phyloP scores from a whole-genome alignment of 2,797 vertebrate species.

The Semotilus atromaculatus region DNA sequence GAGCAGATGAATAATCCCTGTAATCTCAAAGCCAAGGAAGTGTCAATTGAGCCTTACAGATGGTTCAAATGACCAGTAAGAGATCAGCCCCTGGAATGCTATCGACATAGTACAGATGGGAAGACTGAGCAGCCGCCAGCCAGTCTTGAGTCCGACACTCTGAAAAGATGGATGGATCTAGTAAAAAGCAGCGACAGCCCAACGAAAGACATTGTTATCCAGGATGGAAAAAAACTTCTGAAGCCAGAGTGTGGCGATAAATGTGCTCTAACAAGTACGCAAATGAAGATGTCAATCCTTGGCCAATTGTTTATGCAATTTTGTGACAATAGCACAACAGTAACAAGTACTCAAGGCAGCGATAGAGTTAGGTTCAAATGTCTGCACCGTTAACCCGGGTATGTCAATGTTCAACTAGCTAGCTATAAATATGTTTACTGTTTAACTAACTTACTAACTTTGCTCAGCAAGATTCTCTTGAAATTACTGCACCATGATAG shows the following conservation, averaged over 20 bases:
- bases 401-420: conserved; percentile 27
- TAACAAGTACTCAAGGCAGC: background rate
- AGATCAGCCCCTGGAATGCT: conserved; percentile 31
- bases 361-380: background rate
- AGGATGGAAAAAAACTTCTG: background rate
- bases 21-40: background rate
- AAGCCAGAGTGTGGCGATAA: background rate
- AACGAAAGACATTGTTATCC: conserved; percentile 56
- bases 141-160: conserved; percentile 69
- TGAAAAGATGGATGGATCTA: conserved; percentile 68
- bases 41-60: conserved; percentile 5
- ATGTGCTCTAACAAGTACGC: background rate
- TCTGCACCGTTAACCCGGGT: background rate
- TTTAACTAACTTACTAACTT: conserved; percentile 17
- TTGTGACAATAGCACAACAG: background rate
- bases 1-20: conserved; percentile 7
- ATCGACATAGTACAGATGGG: conserved; percentile 66
- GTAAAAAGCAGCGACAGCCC: conserved; percentile 54
- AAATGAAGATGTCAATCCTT: background rate
- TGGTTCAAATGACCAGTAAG: conserved; percentile 13
- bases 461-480: background rate
- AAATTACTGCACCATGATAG: background rate
- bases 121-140: background rate
- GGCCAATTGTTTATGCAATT: background rate
- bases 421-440: conserved; percentile 6